Base-by-base conservation (phyloP, 2,888 invertebrate genomes). In the Digitonthophagus gazella region DNA sequence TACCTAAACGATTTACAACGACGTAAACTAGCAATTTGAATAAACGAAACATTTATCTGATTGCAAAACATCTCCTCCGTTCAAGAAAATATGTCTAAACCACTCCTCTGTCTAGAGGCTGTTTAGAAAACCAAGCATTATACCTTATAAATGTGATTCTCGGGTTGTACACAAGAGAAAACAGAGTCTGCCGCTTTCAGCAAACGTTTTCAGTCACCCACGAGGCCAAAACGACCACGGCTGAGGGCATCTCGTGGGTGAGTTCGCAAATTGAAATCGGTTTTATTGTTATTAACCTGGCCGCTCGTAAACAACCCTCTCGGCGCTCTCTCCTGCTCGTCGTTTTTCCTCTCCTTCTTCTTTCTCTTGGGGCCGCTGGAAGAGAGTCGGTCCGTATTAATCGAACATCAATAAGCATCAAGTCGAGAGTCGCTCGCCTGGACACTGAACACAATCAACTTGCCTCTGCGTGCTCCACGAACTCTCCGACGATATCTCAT, bases 371-470 rank as follows among this genome's bases (percentile, higher is more conserved):
- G 28, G 28, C 22, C 22, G 3, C 6, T 22, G 3, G n/a, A n/a
- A n/a, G n/a, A n/a, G n/a, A n/a, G 22, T 22, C 22, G 22, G 22
- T 11, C 28, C 28, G 28, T 44, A 61, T 61, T 16, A 61, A 61
- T 61, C 61, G 61, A 19, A 61, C 20, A 61, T 18, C 61, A 61
- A 14, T 18, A 61, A 18, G 61, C 16, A 61, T 18, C 28, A 44
- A 44, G 61, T 61, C 61, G 20, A 19, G 16, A 18, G 5, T 18
- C 19, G n/a, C 20, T 20, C 61, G n/a, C 8, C 61, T 14, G 61
- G 61, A 61, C 19, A 61, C 61, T 19, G 19, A 61, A 61, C 19
- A 61, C 61, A 61, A 61, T 61, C 61, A 61, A 20, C 6, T 20
- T 18, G 14, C 19, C 16, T 18, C 61, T 61, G 61, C 61, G 61